Evolutionary conservation across 1,140 invertebrate species (phyloP).

Genomic region (Mya arenaria): DNA sequence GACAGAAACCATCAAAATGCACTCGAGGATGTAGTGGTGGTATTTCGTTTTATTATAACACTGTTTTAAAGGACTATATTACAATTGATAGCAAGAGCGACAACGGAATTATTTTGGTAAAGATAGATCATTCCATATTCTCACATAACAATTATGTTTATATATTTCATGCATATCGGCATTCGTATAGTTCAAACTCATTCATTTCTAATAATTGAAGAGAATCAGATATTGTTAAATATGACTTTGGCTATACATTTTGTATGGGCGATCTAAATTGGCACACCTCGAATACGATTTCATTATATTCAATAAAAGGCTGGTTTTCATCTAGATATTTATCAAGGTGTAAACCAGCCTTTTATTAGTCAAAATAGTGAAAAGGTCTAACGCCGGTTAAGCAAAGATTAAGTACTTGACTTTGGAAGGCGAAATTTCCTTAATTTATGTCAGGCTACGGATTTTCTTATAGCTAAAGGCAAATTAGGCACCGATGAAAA

Average conservation of each 20-base stretch:
- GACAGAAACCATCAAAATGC: no score
- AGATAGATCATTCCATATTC: no score
- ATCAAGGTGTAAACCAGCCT: background rate
- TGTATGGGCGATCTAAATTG: background rate
- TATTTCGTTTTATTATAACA: no score
- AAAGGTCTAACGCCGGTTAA: background rate
- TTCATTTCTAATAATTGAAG: background rate
- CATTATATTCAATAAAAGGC: background rate
- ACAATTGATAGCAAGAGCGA: no score
- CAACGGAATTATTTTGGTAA: no score
- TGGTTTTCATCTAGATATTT: no score
- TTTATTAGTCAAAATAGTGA: background rate
- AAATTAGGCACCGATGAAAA: background rate
- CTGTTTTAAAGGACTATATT: no score
- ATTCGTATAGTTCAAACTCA: no score
- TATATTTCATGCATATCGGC: no score
- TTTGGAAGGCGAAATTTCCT: background rate
- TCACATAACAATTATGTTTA: no score
- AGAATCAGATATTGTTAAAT: background rate
- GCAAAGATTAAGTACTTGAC: slow-evolving; percentile 9
- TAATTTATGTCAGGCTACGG: background rate
- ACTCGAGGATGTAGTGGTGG: no score
- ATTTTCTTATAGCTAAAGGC: slow-evolving; percentile 4
- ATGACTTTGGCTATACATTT: background rate
- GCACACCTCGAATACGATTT: background rate